Conservation (phyloP, 23 tunicate genomes). For the Diplosoma virens region DNA sequence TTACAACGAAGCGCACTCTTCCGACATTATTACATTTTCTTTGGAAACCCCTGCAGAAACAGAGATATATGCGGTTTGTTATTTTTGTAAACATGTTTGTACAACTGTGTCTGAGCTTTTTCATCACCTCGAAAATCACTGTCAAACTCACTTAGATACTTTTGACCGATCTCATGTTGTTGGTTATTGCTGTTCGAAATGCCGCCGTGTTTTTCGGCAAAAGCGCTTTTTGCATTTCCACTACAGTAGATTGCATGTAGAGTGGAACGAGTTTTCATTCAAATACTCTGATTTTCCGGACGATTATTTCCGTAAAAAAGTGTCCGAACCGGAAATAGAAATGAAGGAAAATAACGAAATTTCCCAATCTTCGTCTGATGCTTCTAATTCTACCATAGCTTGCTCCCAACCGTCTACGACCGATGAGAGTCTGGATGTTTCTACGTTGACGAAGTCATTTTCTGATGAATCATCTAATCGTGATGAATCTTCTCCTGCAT, state of each 20-base stretch:
- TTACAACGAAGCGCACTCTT: neutral
- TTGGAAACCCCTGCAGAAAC: neutral
- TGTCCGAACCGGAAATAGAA: too few species aligned
- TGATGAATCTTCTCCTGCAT: too few species aligned
- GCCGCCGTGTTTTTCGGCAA: conserved; percentile 37
- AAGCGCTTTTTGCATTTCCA: conserved; percentile 23
- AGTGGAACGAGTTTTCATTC: conserved; percentile 36
- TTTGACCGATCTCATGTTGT: neutral
- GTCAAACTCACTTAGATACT: neutral
- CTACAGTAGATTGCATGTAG: conserved; percentile 34
- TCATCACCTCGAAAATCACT: conserved; percentile 16
- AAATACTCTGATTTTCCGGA: conserved; percentile 19
- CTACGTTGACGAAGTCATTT: too few species aligned
- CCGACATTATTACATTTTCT: neutral
- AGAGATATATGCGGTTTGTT: neutral
- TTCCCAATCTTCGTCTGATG: too few species aligned
- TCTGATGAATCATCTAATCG: too few species aligned
- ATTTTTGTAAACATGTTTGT: neutral
- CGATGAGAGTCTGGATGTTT: too few species aligned
- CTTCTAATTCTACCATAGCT: too few species aligned
- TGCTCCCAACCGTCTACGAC: too few species aligned
- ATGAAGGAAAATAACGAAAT: too few species aligned
- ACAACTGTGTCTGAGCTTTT: neutral
- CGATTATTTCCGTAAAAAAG: neutral
- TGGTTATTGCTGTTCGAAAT: conserved; percentile 38